Percentiles rank a stretch among this genome's conserved stretches.
phyloP scores from a whole-genome alignment of 2,113 vertebrate genomes.

The Phrynocephalus versicolor region DNA sequence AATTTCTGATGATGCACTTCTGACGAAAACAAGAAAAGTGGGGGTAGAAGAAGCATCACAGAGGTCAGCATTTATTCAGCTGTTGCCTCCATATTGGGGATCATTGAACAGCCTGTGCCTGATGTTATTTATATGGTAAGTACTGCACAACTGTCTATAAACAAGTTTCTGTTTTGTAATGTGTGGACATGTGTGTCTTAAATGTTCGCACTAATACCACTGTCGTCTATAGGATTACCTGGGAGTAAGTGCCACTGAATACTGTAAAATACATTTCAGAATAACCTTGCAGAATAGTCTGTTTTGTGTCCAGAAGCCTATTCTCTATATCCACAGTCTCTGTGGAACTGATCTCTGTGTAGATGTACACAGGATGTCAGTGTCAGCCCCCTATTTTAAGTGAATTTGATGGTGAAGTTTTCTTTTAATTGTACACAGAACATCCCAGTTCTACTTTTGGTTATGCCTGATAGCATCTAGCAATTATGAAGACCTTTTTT shows the following conservation, averaged over 20 bases:
- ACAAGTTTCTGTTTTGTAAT: neutral
- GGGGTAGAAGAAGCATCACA: neutral
- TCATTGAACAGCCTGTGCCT: neutral
- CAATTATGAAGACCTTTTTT: neutral
- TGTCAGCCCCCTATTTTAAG: neutral
- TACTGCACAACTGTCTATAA: neutral
- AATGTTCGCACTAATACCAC: neutral
- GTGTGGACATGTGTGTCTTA: neutral
- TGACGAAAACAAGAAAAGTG: conserved; percentile 32
- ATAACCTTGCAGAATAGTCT: neutral
- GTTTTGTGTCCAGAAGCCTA: neutral
- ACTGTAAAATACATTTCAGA: neutral
- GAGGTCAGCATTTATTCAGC: conserved; percentile 21
- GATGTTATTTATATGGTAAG: conserved; percentile 4
- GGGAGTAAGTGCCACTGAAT: neutral
- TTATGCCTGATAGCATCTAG: neutral
- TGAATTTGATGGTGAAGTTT: neutral
- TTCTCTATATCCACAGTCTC: neutral
- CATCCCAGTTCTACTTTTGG: neutral
- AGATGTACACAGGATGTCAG: neutral
- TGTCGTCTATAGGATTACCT: neutral
- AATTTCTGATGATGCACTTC: conserved; percentile 60
- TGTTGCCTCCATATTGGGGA: neutral
- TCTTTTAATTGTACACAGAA: neutral
- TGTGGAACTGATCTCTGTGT: neutral